These are phyloP conservation scores for Gymnocypris eckloni DNA, from an alignment of 2,797 vertebrate genomes.

Conservation along the genomic window DNA sequence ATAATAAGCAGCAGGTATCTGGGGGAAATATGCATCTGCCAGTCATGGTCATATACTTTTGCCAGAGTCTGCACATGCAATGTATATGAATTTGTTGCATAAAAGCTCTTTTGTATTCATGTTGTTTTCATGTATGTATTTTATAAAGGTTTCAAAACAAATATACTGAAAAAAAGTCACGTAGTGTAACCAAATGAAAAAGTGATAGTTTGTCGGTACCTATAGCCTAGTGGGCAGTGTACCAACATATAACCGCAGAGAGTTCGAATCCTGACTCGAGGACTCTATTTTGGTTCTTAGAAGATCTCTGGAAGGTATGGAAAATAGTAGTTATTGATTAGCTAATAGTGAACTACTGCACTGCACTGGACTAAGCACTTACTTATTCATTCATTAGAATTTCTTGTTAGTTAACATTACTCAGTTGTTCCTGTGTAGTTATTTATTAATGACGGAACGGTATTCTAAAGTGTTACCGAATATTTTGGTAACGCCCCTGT, in stretches of 20 bases:
- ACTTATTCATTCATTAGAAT: neutral
- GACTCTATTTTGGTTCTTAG: too few relatives aligned
- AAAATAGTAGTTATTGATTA: too few relatives aligned
- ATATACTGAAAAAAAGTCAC: neutral
- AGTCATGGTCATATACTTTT: constrained; percentile 5
- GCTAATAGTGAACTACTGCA: too few relatives aligned
- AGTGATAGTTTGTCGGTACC: too few relatives aligned
- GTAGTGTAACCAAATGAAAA: too few relatives aligned
- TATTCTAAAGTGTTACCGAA: neutral
- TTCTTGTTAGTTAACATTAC: too few relatives aligned
- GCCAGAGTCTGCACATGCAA: neutral
- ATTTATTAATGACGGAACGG: neutral
- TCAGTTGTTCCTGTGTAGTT: neutral
- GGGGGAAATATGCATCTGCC: constrained; percentile 60
- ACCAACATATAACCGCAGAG: too few relatives aligned
- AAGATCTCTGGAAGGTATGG: too few relatives aligned
- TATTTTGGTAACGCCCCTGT: too few relatives aligned
- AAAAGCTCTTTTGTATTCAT: neutral
- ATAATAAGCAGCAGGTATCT: constrained; percentile 66
- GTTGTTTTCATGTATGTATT: neutral
- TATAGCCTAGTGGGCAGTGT: too few relatives aligned
- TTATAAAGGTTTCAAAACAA: neutral
- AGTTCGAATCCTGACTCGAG: too few relatives aligned
- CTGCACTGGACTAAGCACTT: neutral
- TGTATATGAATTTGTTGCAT: constrained; percentile 1